Evolutionary conservation across 2,113 vertebrate genomes (phyloP).

Genomic region (Hyaena hyaena): DNA sequence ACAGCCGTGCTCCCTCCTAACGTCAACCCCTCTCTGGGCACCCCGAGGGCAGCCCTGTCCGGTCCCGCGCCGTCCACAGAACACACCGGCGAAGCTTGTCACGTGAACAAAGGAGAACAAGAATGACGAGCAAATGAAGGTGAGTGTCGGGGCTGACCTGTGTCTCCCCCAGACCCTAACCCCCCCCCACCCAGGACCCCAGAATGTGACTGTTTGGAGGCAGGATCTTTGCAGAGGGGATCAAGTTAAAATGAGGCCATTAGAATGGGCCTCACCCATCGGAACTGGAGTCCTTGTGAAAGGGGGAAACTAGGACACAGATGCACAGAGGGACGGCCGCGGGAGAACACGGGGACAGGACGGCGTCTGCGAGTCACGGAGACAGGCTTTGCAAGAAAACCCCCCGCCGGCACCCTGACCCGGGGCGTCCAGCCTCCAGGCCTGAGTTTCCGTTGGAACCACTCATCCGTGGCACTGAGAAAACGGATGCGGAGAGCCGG

Average conservation of each 20-base stretch:
- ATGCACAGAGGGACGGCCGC: fast-evolving
- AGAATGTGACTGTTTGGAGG: not conserved
- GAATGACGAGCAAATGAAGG: fast-evolving
- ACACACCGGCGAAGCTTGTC: fast-evolving
- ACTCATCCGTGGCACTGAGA: fast-evolving
- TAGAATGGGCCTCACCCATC: fast-evolving
- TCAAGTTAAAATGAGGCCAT: fast-evolving
- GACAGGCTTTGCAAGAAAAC: not conserved
- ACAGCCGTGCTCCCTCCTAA: fast-evolving
- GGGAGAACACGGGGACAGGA: not conserved
- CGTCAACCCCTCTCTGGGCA: fast-evolving
- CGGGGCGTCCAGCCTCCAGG: fast-evolving
- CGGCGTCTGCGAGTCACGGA: fast-evolving
- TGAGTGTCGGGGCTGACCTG: fast-evolving
- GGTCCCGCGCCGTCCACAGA: not conserved
- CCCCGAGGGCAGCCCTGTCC: not conserved
- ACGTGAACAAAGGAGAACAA: fast-evolving
- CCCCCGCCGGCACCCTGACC: not conserved
- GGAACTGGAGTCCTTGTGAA: not conserved
- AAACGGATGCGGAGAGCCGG: fast-evolving
- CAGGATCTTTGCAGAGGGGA: too few relatives aligned
- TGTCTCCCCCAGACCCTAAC: not conserved
- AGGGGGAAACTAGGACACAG: not conserved
- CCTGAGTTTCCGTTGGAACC: fast-evolving
- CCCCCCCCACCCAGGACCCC: not conserved